Percentiles rank a stretch among this genome's conserved stretches.
phyloP scores from a whole-genome alignment of 2,113 vertebrate genomes.

The Falcunculus frontatus region DNA sequence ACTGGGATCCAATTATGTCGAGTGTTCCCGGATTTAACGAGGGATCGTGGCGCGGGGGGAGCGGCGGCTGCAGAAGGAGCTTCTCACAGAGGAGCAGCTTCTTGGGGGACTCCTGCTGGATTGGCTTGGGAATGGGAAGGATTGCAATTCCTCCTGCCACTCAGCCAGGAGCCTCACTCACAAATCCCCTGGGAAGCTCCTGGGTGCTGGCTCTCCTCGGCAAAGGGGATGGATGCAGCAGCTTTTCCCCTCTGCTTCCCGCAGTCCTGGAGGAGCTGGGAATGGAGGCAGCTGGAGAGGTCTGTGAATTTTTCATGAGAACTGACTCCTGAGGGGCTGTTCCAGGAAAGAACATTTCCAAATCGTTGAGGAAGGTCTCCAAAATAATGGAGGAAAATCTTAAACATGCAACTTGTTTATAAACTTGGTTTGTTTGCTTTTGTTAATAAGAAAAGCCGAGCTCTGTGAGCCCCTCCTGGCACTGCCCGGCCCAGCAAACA shows the following conservation, averaged over 20 bases:
- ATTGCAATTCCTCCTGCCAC: not conserved
- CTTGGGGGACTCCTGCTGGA: not conserved
- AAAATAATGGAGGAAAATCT: not conserved
- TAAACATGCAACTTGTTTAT: too few species aligned
- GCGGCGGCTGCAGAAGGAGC: not conserved
- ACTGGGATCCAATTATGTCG: slow-evolving; percentile 1
- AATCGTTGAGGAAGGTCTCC: not conserved
- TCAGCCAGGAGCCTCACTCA: not conserved
- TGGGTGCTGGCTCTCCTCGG: not conserved
- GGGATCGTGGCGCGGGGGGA: not conserved
- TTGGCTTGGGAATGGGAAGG: fast-evolving
- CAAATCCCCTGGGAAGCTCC: not conserved
- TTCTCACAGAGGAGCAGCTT: not conserved
- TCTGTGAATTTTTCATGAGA: fast-evolving
- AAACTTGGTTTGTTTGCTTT: not conserved
- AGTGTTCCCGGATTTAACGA: not conserved
- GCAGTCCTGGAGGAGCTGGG: fast-evolving
- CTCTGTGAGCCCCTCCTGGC: not conserved
- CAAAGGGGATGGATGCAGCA: not conserved
- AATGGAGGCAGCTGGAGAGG: not conserved
- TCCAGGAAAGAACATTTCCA: not conserved
- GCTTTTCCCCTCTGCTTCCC: not conserved
- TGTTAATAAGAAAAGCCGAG: not conserved
- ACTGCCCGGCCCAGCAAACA: not conserved
- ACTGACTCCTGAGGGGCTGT: too few species aligned